Evolutionary conservation across 2,113 vertebrate genomes (phyloP).

Genomic region (Phaetusa simplex): DNA sequence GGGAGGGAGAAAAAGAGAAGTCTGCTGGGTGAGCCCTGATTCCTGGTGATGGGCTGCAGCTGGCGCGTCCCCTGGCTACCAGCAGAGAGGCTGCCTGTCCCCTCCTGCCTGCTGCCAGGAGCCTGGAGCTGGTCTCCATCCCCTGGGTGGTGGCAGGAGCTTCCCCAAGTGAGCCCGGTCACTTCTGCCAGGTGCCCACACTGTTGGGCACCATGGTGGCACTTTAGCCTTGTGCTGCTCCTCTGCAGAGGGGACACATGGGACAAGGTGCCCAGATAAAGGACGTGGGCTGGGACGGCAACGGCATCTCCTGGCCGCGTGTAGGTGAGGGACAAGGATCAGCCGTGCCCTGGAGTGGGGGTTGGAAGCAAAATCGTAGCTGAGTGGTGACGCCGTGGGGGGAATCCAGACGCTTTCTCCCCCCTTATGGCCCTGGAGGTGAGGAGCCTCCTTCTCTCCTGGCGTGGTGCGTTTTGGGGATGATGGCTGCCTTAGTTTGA

Average conservation of each 20-base stretch:
- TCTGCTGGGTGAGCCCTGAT: neutral
- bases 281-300: neutral
- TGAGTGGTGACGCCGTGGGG: accelerated
- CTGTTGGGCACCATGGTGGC: accelerated
- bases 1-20: neutral
- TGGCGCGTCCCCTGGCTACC: accelerated
- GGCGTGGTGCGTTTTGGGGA: accelerated
- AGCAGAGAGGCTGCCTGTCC: neutral
- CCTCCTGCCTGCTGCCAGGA: neutral
- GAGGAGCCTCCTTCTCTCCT: neutral
- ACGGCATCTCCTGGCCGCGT: accelerated
- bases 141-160: neutral
- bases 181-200: neutral
- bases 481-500: neutral
- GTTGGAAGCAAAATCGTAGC: neutral
- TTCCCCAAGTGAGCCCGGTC: neutral
- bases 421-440: neutral
- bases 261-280: neutral
- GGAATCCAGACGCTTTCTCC: accelerated
- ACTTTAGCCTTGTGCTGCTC: neutral
- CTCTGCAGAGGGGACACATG: neutral
- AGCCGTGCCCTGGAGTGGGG: neutral
- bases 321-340: neutral
- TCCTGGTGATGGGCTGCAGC: neutral
- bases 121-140: neutral